These are phyloP conservation scores for Anagyrus pseudococci DNA, from an alignment of 2,888 invertebrate genomes.

Conservation along the genomic window DNA sequence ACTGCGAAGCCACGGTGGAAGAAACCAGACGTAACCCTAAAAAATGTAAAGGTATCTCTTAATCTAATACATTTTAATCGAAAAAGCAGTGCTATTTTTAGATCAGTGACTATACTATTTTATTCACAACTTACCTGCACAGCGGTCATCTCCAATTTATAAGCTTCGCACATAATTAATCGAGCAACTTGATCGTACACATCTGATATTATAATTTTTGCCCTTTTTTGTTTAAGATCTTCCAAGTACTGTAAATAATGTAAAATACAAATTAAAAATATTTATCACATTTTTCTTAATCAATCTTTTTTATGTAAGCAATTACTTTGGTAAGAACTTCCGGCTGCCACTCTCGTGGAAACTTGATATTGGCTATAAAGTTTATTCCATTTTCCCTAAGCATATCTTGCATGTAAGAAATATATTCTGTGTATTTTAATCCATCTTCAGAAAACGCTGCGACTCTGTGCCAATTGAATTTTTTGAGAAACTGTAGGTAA, in stretches of 20 bases:
- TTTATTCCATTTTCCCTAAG: slow-evolving; percentile 70
- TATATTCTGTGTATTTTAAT: slow-evolving; percentile 79
- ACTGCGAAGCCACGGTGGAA: slow-evolving; percentile 75
- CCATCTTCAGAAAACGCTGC: slow-evolving; percentile 82
- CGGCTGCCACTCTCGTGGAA: slow-evolving; percentile 67
- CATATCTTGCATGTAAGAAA: slow-evolving; percentile 73
- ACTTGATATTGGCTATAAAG: slow-evolving; percentile 74
- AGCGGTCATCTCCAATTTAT: slow-evolving; percentile 73
- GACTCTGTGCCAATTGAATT: slow-evolving; percentile 73
- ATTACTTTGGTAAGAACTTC: slow-evolving; percentile 69
- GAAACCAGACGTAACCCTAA: slow-evolving; percentile 82
- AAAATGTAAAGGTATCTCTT: neutral
- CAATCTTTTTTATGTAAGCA: slow-evolving; percentile 21
- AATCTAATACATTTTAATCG: neutral
- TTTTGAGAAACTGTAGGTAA: slow-evolving; percentile 69
- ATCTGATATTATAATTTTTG: slow-evolving; percentile 81
- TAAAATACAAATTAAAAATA: neutral
- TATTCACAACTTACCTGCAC: slow-evolving; percentile 49
- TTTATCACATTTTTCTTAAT: neutral
- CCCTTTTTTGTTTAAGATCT: slow-evolving; percentile 71
- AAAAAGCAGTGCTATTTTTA: neutral
- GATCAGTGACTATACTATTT: slow-evolving; percentile 1
- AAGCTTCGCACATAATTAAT: slow-evolving; percentile 84
- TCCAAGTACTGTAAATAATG: slow-evolving; percentile 66
- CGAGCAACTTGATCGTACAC: slow-evolving; percentile 77